Evolutionary conservation across 2,888 invertebrate species (phyloP).

Genomic region (Neria commutata): DNA sequence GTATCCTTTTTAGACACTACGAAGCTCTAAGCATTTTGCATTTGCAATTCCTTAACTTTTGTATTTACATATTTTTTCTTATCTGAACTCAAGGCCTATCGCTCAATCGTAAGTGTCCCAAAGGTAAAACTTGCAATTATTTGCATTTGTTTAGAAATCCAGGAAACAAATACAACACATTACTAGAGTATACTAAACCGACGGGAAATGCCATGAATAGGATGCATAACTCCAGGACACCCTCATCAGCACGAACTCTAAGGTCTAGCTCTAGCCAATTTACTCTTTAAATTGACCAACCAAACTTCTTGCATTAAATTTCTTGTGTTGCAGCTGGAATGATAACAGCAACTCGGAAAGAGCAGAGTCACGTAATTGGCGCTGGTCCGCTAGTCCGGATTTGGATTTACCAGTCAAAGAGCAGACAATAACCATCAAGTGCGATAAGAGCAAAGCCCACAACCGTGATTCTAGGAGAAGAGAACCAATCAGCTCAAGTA

Average conservation of each 20-base stretch:
- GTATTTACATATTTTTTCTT: conserved; percentile 15
- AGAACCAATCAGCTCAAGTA: too few relatives aligned
- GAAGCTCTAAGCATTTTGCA: conserved; percentile 7
- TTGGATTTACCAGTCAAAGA: conserved; percentile 17
- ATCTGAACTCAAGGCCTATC: conserved; percentile 69
- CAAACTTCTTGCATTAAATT: conserved; percentile 1
- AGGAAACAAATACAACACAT: conserved; percentile 45
- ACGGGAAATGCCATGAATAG: background rate
- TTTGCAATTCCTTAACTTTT: conserved; percentile 31
- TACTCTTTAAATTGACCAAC: background rate
- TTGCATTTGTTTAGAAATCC: conserved; percentile 90
- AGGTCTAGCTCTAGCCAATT: too few relatives aligned
- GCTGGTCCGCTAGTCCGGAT: conserved; percentile 82
- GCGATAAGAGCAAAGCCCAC: too few relatives aligned
- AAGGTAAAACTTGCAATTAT: conserved; percentile 88
- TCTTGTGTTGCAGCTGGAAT: conserved; percentile 45
- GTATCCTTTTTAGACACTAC: conserved; percentile 53
- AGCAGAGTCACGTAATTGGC: conserved; percentile 64
- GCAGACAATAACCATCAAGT: too few relatives aligned
- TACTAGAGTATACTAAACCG: conserved; percentile 28
- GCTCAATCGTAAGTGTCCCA: conserved; percentile 77
- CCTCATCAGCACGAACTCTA: too few relatives aligned
- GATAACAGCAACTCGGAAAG: conserved; percentile 28
- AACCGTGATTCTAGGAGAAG: too few relatives aligned
- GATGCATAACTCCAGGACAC: background rate